Evolutionary conservation across 2,888 invertebrate genomes (phyloP), one percentile per base, ranked within the genome.

Genomic region (Tubulanus polymorphus): DNA sequence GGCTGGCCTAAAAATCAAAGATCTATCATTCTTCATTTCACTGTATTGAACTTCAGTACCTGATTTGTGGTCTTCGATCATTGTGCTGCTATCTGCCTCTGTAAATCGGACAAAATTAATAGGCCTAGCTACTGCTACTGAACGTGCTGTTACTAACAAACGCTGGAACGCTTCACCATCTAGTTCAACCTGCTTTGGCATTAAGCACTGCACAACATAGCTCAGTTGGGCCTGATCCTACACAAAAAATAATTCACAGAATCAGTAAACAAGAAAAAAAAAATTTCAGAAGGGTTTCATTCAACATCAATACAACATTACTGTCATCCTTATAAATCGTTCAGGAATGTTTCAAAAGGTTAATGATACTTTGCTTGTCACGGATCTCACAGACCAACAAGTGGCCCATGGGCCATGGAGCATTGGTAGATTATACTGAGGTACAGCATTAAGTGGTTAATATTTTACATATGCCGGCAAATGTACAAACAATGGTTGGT

Each of bases 151-250:
- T 53, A 92, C 81, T 37, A 94, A 86, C 27, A 94, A 83, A 1
- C 92, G 85, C 80, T 92, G 93, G 79, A 88, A 94, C 53, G 89
- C 89, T 75, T 95, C 94, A 0, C 93, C 91, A 79, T 94, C 93
- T 62, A 91, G 85, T 70, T 87, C 86, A 57, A 84, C 83, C 0
- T 68, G 66, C 54, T 73, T 66, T 87, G 86, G 15, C 81, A 64
- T 64, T 88, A 74, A 64, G 55, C 73, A 69, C 47, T 72, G 66
- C 55, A 76, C 66, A 49, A 79, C 90, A 78, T 93, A 89, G 51
- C 85, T 85, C 37, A 95, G 80, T 46, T 93, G 84, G 1, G 92
- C 89, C 75, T 90, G 89, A 78, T 95, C 92, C 88, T 88, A 67
- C 32, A 70, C 69, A 45, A 12, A 2, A n/a, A 23, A 48, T 47